A percentile compares a stretch with the other conserved stretches of the same genome.
phyloP scores from a whole-genome alignment of 2,113 vertebrate species.

The Cyprinodon tularosa region DNA sequence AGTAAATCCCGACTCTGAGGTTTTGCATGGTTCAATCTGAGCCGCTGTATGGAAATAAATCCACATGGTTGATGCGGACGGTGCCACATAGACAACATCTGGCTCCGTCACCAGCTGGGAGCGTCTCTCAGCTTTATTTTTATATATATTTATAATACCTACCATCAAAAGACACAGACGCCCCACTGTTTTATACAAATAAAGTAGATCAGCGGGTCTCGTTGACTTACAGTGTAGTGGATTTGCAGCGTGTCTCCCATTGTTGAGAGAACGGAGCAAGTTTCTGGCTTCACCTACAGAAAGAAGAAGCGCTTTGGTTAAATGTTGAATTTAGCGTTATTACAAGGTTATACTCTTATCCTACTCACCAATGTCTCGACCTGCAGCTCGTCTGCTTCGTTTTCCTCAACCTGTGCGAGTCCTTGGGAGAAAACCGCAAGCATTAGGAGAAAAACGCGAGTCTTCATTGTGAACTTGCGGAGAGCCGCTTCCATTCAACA shows the following conservation, averaged over 20 bases:
- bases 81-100: conserved; percentile 66
- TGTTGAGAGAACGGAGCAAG: conserved; percentile 81
- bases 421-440: conserved; percentile 57
- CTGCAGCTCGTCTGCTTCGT: conserved; percentile 63
- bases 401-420: conserved; percentile 51
- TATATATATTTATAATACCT: background rate
- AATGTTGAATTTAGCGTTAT: conserved; percentile 4
- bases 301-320: conserved; percentile 6
- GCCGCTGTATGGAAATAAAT: background rate
- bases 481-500: conserved; percentile 29
- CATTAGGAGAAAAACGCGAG: conserved; percentile 50
- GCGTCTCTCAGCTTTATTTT: background rate
- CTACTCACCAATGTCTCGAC: conserved; percentile 82
- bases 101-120: conserved; percentile 32
- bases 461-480: conserved; percentile 70
- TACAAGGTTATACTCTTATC: background rate
- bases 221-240: conserved; percentile 90
- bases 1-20: background rate
- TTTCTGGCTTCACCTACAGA: conserved; percentile 81
- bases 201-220: background rate
- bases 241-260: conserved; percentile 90
- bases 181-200: background rate
- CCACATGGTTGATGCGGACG: conserved; percentile 17
- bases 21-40: background rate
- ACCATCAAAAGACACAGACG: background rate